These are phyloP conservation scores for Paragorgia papillata DNA, from an alignment of 92 coral and sea anemone species.

Conservation along the genomic window DNA sequence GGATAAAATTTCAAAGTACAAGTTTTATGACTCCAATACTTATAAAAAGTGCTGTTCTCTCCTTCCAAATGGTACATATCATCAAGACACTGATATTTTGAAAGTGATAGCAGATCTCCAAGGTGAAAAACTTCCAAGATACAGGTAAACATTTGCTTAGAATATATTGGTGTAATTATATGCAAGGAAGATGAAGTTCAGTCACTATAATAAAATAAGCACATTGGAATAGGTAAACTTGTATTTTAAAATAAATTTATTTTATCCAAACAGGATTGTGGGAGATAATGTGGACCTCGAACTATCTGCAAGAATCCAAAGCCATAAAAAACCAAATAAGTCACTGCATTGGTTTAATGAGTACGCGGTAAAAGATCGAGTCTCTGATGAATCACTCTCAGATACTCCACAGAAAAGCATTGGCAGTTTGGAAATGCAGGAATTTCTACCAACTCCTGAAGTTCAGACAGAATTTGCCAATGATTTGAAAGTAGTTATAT, in stretches of 20 bases:
- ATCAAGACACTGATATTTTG: too few relatives aligned
- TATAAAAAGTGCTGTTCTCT: too few relatives aligned
- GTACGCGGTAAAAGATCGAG: slow-evolving; percentile 54
- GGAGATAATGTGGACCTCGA: slow-evolving; percentile 65
- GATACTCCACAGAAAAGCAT: slow-evolving; percentile 37
- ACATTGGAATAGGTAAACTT: too few relatives aligned
- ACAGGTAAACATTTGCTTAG: too few relatives aligned
- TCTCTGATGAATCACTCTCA: background rate
- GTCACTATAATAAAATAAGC: too few relatives aligned
- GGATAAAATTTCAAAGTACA: slow-evolving; percentile 21
- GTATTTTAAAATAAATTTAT: background rate
- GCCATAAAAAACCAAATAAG: slow-evolving; percentile 51
- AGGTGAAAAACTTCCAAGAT: too few relatives aligned
- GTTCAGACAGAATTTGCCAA: slow-evolving; percentile 5
- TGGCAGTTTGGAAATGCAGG: slow-evolving; percentile 43
- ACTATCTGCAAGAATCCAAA: slow-evolving; percentile 46
- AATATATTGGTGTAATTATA: too few relatives aligned
- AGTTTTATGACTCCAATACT: too few relatives aligned
- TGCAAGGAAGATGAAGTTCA: too few relatives aligned
- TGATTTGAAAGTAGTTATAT: slow-evolving; percentile 17
- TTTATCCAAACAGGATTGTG: slow-evolving; percentile 48
- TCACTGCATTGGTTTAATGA: slow-evolving; percentile 57
- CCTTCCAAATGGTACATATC: too few relatives aligned
- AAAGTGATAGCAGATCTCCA: too few relatives aligned
- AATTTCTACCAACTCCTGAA: slow-evolving; percentile 52